Evolutionary conservation across 30 jellyfish, hydroid and myxozoan species (phyloP), one percentile per base, ranked within the genome.

Genomic region (Hydra vulgaris): DNA sequence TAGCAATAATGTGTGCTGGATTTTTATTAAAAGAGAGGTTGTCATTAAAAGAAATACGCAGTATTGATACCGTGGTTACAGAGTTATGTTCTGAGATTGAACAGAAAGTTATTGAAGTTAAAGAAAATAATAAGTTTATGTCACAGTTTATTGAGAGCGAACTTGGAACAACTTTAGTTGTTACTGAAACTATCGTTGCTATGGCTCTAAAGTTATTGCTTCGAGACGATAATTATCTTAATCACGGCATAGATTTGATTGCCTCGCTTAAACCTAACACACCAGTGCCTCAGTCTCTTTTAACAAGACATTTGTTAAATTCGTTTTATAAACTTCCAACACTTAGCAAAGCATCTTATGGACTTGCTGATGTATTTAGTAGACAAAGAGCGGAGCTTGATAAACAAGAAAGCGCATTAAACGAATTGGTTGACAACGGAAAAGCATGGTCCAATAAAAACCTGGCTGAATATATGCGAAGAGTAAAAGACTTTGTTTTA

Each of bases 361-460:
- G 91, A 70, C 54, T 94, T 69, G 87, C 70, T 75, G 88, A 81
- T 73, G 70, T 84, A 71, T 87, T 87, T 80, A 87, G 76, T 53
- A 76, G 76, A 83, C 81, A 69, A 79, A 56, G 26, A 67, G 78
- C 71, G 19, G 87, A n/a, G 19, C 52, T 16, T 27, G 83, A 24
- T 67, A 56, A 73, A 1, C 92, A 27, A 21, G 54, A 81, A 19
- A 22, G 53, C 20, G 70, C 73, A 3, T 94, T 79, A 68, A 92
- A 88, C 24, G 79, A 69, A 22, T 85, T 88, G 21, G 96, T 86
- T 15, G 96, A 96, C 16, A 84, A 86, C 54, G 99, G 96, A 23
- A 88, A 82, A 81, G 96, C 95, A 17, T 94, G 96, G 99, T 94
- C 99, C 15, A 88, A 81, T 53, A 88, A 88, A 79, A 84, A 90